phyloP scores from a whole-genome alignment of 2,888 invertebrate genomes.

The Podotricha telesiphe region DNA sequence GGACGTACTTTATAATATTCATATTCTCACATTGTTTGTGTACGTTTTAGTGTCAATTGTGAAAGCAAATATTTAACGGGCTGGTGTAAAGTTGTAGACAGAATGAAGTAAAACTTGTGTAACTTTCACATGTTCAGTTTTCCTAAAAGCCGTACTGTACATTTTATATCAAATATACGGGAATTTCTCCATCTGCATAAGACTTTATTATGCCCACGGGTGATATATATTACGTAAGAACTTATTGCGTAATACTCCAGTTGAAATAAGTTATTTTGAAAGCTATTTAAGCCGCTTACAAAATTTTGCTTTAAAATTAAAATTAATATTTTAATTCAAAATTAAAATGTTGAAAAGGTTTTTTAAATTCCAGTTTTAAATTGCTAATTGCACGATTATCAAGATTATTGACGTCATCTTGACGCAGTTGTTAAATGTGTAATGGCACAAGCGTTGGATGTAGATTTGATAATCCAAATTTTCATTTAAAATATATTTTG shows the following conservation, averaged over 20 bases:
- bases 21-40: neutral
- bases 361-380: slow-evolving; percentile 1
- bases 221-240: slow-evolving; percentile 16
- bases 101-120: slow-evolving; percentile 27
- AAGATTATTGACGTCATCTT: neutral
- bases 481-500: neutral
- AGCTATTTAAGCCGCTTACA: neutral
- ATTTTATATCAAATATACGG: slow-evolving; percentile 9
- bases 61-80: slow-evolving; percentile 3
- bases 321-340: slow-evolving; percentile 4
- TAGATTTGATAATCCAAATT: neutral
- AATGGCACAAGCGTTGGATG: too few species aligned
- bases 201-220: slow-evolving; percentile 23
- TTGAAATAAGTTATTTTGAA: slow-evolving; percentile 12
- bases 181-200: slow-evolving; percentile 23
- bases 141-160: slow-evolving; percentile 19
- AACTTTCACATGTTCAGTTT: slow-evolving; percentile 24
- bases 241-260: slow-evolving; percentile 14
- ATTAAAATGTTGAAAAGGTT: neutral
- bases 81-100: slow-evolving; percentile 16
- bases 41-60: neutral
- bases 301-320: neutral
- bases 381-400: neutral
- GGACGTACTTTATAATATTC: neutral
- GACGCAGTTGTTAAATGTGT: too few species aligned